Evolutionary conservation across 2,797 vertebrate genomes (phyloP).

Genomic region (Chaenodraco wilsoni): DNA sequence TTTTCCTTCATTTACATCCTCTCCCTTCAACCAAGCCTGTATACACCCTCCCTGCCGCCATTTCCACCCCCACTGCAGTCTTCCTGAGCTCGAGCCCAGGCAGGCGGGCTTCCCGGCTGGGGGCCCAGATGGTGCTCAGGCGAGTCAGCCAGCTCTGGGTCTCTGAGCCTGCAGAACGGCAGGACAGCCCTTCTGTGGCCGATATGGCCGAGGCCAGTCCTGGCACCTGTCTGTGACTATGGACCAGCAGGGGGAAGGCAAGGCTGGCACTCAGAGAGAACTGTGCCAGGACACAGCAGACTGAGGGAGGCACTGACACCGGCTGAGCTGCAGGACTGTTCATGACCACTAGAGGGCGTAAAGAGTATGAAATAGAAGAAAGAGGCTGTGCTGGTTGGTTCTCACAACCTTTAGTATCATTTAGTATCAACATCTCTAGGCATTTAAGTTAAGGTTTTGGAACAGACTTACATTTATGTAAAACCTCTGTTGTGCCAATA

Average conservation of each 20-base stretch:
- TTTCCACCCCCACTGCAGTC: slow-evolving; percentile 49
- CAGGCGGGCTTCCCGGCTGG: slow-evolving; percentile 73
- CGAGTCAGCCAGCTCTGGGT: slow-evolving; percentile 76
- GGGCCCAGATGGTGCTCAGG: slow-evolving; percentile 81
- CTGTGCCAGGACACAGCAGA: slow-evolving; percentile 76
- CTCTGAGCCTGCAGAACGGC: slow-evolving; percentile 79
- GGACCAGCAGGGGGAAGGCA: slow-evolving; percentile 75
- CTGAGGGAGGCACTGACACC: slow-evolving; percentile 45
- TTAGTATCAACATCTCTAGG: background rate
- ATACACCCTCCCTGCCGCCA: slow-evolving; percentile 23
- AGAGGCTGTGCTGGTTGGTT: slow-evolving; percentile 5
- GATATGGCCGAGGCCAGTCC: slow-evolving; percentile 81
- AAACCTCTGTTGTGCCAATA: background rate
- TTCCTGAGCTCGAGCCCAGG: slow-evolving; percentile 56
- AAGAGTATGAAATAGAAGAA: slow-evolving; percentile 16
- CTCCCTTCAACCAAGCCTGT: slow-evolving; percentile 42
- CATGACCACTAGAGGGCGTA: slow-evolving; percentile 62
- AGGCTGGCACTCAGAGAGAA: slow-evolving; percentile 70
- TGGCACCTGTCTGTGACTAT: slow-evolving; percentile 79
- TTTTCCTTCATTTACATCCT: slow-evolving; percentile 52
- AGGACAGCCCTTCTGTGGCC: slow-evolving; percentile 83
- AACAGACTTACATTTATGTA: no score
- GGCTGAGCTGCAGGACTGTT: slow-evolving; percentile 26
- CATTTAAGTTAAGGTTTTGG: background rate
- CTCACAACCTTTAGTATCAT: background rate